phyloP scores from a whole-genome alignment of 2,797 vertebrate species.

The Chaetophractus vellerosus region DNA sequence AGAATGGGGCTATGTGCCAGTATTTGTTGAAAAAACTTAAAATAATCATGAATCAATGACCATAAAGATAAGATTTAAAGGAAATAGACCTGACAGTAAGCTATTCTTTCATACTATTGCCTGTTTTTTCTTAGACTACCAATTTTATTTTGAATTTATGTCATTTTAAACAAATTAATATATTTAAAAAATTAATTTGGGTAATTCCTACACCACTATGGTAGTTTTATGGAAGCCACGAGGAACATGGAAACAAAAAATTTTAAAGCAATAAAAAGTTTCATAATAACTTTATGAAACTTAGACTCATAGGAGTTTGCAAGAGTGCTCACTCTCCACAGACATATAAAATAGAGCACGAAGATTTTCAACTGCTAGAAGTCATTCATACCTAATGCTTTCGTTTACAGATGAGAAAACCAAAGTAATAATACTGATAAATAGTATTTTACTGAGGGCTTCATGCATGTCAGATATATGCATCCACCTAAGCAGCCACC shows the following conservation, averaged over 20 bases:
- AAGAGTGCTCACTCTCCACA: neutral
- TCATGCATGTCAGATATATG: neutral
- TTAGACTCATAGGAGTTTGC: neutral
- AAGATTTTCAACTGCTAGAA: conserved; percentile 22
- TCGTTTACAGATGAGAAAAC: conserved; percentile 56
- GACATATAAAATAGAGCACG: conserved; percentile 39
- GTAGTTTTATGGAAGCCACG: conserved; percentile 1
- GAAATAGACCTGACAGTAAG: conserved; percentile 3
- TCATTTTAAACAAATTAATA: conserved; percentile 30
- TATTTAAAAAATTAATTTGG: conserved; percentile 54
- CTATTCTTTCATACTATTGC: conserved; percentile 39
- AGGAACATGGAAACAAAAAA: neutral
- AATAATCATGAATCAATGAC: conserved; percentile 50
- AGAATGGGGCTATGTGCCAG: neutral
- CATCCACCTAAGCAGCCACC: neutral
- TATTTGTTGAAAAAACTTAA: conserved; percentile 34
- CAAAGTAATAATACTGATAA: conserved; percentile 2
- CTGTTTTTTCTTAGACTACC: conserved; percentile 35
- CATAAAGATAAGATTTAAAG: conserved; percentile 53
- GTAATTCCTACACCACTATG: conserved; percentile 15
- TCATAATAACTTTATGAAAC: conserved; percentile 17
- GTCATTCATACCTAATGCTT: conserved; percentile 23
- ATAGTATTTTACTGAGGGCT: neutral
- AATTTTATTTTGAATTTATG: conserved; percentile 41
- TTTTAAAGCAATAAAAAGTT: neutral